Conservation (phyloP, 2,888 invertebrate species). For the Drosophila kokeensis region DNA sequence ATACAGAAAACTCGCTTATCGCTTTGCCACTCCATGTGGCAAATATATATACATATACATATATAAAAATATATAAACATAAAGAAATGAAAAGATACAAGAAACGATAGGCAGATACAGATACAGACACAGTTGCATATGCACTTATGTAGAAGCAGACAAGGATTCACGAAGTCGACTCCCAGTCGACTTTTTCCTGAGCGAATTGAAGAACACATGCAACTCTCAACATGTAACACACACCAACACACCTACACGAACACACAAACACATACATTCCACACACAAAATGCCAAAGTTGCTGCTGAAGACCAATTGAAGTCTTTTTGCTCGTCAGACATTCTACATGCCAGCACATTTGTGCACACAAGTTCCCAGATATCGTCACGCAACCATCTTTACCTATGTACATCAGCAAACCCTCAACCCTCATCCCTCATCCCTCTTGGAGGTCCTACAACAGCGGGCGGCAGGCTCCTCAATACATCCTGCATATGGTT, state of each 20-base stretch:
- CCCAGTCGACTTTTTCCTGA: slow-evolving; percentile 29
- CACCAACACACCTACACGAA: slow-evolving; percentile 8
- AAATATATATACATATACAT: background rate
- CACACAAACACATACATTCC: background rate
- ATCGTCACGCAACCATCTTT: slow-evolving; percentile 7
- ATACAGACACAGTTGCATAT: slow-evolving; percentile 16
- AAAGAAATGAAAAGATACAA: background rate
- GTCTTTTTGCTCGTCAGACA: slow-evolving; percentile 24
- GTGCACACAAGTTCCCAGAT: slow-evolving; percentile 24
- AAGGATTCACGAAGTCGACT: slow-evolving; percentile 43
- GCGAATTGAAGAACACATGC: slow-evolving; percentile 27
- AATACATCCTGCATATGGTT: slow-evolving; percentile 49
- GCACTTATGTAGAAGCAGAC: slow-evolving; percentile 25
- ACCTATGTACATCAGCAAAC: background rate
- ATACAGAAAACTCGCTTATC: slow-evolving; percentile 27
- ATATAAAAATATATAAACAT: background rate
- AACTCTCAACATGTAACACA: slow-evolving; percentile 26
- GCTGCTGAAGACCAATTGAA: slow-evolving; percentile 33
- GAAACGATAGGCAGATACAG: slow-evolving; percentile 15
- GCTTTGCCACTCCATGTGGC: slow-evolving; percentile 12
- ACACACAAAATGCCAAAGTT: slow-evolving; percentile 25
- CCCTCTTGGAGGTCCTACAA: background rate
- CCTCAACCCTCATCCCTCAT: background rate
- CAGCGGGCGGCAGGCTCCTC: background rate
- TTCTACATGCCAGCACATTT: slow-evolving; percentile 15